Evolutionary conservation across 1,140 invertebrate genomes (phyloP), one percentile per base, ranked within the genome.

Genomic region (Patella vulgata): DNA sequence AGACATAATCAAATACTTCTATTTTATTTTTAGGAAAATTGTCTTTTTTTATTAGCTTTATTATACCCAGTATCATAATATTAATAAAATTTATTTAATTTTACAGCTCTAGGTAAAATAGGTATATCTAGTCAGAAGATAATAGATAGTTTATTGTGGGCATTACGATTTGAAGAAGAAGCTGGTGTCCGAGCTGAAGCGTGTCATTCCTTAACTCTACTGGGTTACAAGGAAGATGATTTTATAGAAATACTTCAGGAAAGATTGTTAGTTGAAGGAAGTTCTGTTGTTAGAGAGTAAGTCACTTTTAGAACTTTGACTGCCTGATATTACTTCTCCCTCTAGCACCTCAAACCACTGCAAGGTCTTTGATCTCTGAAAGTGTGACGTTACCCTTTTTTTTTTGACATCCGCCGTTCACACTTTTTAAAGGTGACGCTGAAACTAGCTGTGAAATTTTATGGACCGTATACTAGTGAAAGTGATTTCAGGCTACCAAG

Each of bases 121-220:
- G 82, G 80, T 9, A 62, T 68, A 40, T 58, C 73, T 19, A 79
- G 54, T 51, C 64, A 74, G 27, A 63, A 74, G 12, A 76, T 83
- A 28, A 74, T 71, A 40, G 70, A 79, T 17, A 69, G 72, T 55
- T 50, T 85, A 40, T 58, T 83, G 50, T 85, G 83, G 83, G 79
- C 82, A 9, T 68, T 85, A 36, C 63, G 81, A 25, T 85, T 78
- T 73, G 83, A 85, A 63, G 73, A 77, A 28, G 73, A 82, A 42
- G 46, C 67, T 19, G 77, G 72, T 14, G 82, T 84, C 5, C 62
- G 83, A 44, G 79, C 81, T 4, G 82, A 82, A 65, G 81, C 83
- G 1, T 82, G 80, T 59, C 78, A 84, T 61, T 70, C 78, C 9
- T 70, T 83, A 8, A 68, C 73, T 31, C 46, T 63, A 8, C 66